Conservation (phyloP, 2,797 vertebrate species). For the Melanotaenia maccullochi region DNA sequence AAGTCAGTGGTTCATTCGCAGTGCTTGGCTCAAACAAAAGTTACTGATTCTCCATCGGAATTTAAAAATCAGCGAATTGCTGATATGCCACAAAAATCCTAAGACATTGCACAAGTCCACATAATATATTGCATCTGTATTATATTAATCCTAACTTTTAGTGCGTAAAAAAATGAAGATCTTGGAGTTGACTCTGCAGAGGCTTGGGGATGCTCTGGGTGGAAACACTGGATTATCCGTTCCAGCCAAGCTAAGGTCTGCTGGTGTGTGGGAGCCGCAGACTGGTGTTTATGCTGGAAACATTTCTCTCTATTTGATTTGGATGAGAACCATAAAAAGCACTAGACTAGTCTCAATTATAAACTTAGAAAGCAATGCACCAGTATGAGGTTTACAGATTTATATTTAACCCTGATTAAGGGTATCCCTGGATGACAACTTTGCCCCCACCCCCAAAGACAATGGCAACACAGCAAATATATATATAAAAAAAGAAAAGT, state of each 20-base stretch:
- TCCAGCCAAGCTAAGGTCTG: conserved; percentile 45
- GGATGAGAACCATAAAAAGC: conserved; percentile 70
- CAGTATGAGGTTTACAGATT: conserved; percentile 51
- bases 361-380: conserved; percentile 59
- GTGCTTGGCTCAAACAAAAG: conserved; percentile 22
- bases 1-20: conserved; percentile 47
- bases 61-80: conserved; percentile 5
- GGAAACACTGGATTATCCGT: conserved; percentile 45
- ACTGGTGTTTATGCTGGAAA: conserved; percentile 75
- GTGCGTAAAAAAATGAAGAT: conserved; percentile 12
- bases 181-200: conserved; percentile 10
- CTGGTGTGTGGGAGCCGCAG: conserved; percentile 58
- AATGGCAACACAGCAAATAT: conserved; percentile 35
- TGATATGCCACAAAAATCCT: background rate
- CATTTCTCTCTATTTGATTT: conserved; percentile 69
- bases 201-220: conserved; percentile 34
- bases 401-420: conserved; percentile 63
- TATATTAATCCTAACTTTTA: background rate
- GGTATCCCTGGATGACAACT: conserved; percentile 55
- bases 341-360: conserved; percentile 67
- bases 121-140: background rate
- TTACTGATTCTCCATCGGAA: conserved; percentile 9
- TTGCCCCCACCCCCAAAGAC: conserved; percentile 34
- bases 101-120: background rate
- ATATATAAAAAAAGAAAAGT: conserved; percentile 15